Evolutionary conservation across 2,797 vertebrate species (phyloP).

Genomic region (Streptopelia turtur): DNA sequence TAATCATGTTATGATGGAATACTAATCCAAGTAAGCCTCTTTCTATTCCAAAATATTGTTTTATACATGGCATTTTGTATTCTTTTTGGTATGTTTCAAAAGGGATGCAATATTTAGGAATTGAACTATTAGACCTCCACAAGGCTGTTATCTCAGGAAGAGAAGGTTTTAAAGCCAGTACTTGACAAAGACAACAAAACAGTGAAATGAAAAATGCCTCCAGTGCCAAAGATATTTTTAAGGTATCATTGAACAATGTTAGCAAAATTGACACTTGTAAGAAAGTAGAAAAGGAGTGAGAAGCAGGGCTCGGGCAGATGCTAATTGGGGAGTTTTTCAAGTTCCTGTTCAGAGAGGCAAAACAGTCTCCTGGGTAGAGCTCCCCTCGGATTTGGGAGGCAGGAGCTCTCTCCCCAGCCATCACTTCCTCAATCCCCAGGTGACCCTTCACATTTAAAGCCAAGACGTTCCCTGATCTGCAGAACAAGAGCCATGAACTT

Average conservation of each 20-base stretch:
- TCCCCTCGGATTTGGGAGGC: not conserved
- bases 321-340: constrained; percentile 21
- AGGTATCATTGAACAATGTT: constrained; percentile 42
- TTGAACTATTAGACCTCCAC: constrained; percentile 53
- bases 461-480: not conserved
- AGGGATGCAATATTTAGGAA: constrained; percentile 31
- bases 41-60: constrained; percentile 55
- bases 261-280: constrained; percentile 61
- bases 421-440: not conserved
- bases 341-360: not conserved
- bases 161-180: not conserved
- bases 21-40: constrained; percentile 53
- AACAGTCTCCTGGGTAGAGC: not conserved
- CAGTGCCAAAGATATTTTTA: constrained; percentile 38
- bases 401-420: not conserved
- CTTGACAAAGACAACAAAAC: constrained; percentile 47
- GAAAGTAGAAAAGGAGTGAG: constrained; percentile 16
- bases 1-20: constrained; percentile 55
- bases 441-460: not conserved
- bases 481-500: not conserved
- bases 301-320: constrained; percentile 3
- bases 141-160: constrained; percentile 39
- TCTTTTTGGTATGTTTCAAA: constrained; percentile 45
- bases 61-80: constrained; percentile 43
- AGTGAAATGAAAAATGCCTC: constrained; percentile 15